A percentile compares a stretch with the other conserved stretches of the same genome.
Conservation (phyloP, 2,888 invertebrate species). For the Plebejus argus region DNA sequence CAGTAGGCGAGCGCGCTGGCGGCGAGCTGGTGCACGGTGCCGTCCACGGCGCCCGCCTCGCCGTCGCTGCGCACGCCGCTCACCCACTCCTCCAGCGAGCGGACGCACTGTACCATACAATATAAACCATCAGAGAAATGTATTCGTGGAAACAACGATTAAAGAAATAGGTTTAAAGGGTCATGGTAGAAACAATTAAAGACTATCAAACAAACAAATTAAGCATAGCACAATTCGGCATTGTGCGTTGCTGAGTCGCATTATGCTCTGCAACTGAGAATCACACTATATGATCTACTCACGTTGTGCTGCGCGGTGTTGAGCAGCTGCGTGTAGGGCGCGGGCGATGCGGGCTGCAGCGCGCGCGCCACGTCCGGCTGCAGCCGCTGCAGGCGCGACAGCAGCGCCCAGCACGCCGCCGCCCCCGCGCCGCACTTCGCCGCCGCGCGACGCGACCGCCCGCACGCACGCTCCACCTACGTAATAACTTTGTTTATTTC, state of each 20-base stretch:
- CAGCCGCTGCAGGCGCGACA: constrained; percentile 62
- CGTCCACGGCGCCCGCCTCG: constrained; percentile 95
- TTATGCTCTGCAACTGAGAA: no score
- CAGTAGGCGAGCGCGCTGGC: constrained; percentile 96
- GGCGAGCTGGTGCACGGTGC: constrained; percentile 98
- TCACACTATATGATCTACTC: constrained; percentile 37
- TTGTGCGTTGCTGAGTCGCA: no score
- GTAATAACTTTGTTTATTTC: constrained; percentile 32
- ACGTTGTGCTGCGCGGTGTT: constrained; percentile 57
- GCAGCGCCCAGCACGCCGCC: constrained; percentile 63
- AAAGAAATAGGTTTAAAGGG: no score
- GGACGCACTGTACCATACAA: constrained; percentile 84
- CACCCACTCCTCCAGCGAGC: constrained; percentile 95
- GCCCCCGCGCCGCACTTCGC: constrained; percentile 53
- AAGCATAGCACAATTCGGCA: no score
- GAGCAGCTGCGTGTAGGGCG: constrained; percentile 50
- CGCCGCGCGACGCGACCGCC: constrained; percentile 52
- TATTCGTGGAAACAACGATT: no score
- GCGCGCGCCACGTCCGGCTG: constrained; percentile 59
- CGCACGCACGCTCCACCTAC: constrained; percentile 54
- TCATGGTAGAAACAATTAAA: no score
- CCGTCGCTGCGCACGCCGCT: constrained; percentile 91
- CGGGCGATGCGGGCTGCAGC: constrained; percentile 48
- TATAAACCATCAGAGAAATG: no score
- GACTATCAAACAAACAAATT: no score